Conservation (phyloP, 2,797 vertebrate genomes). For the Potorous gilbertii region DNA sequence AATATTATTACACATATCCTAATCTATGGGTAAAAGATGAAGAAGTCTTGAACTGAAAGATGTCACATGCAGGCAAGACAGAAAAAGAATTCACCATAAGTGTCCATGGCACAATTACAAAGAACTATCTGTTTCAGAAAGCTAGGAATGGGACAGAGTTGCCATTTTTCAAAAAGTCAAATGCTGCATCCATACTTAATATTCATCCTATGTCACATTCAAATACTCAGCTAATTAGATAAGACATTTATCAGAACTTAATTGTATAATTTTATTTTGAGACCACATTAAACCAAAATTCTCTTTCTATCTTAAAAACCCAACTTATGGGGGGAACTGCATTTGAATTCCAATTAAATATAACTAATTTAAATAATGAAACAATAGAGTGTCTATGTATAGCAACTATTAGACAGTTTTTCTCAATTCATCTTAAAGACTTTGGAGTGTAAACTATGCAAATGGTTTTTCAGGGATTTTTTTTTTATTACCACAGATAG, state of each 20-base stretch:
- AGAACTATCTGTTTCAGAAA: neutral
- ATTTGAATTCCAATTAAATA: slow-evolving; percentile 76
- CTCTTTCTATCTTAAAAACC: slow-evolving; percentile 71
- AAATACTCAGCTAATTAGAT: slow-evolving; percentile 66
- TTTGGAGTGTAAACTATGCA: slow-evolving; percentile 67
- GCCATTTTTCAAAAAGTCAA: slow-evolving; percentile 38
- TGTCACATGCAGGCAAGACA: neutral
- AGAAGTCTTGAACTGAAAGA: neutral
- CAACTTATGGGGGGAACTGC: slow-evolving; percentile 67
- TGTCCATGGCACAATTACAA: neutral
- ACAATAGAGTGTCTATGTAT: slow-evolving; percentile 78
- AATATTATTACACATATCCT: neutral
- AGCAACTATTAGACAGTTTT: slow-evolving; percentile 75
- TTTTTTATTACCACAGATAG: slow-evolving; percentile 73
- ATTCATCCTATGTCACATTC: slow-evolving; percentile 34
- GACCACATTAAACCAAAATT: slow-evolving; percentile 76
- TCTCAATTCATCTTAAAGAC: slow-evolving; percentile 73
- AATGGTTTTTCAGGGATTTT: slow-evolving; percentile 69
- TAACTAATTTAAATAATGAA: slow-evolving; percentile 78
- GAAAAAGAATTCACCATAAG: neutral
- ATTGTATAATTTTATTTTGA: slow-evolving; percentile 80
- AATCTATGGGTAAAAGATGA: neutral
- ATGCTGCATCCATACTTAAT: slow-evolving; percentile 47
- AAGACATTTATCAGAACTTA: slow-evolving; percentile 67
- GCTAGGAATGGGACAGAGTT: neutral